phyloP scores from a whole-genome alignment of 2,888 invertebrate species.

The Caenorhabditis sp. region DNA sequence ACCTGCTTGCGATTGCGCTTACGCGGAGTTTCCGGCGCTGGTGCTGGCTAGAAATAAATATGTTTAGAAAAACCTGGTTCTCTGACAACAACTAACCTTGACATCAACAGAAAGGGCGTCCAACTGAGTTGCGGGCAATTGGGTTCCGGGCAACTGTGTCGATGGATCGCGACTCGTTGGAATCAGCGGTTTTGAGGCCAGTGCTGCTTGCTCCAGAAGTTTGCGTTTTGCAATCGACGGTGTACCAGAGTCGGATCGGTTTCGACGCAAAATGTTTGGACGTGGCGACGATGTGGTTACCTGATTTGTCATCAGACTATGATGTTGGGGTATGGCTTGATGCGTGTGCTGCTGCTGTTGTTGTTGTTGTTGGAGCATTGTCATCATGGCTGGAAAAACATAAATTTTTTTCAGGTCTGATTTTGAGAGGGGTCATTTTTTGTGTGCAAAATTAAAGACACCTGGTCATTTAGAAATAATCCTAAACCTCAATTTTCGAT shows the following conservation, averaged over 20 bases:
- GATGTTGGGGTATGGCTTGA: neutral
- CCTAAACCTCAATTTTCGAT: no score
- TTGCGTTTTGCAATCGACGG: neutral
- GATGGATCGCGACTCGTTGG: no score
- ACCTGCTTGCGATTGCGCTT: conserved; percentile 3
- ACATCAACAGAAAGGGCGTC: neutral
- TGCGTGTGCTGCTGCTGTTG: neutral
- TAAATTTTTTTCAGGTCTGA: neutral
- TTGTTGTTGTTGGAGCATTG: no score
- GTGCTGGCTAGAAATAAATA: neutral
- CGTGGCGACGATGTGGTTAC: neutral
- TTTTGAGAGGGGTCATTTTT: neutral
- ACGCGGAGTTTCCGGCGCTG: neutral
- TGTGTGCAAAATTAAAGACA: neutral
- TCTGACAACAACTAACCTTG: neutral
- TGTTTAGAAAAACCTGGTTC: neutral
- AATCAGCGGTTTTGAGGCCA: neutral
- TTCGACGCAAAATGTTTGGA: neutral
- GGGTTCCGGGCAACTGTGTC: neutral
- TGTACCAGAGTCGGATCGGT: neutral
- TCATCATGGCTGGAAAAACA: neutral
- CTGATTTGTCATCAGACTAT: neutral
- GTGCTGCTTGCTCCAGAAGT: neutral
- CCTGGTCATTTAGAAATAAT: no score
- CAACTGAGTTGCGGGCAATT: neutral